These are phyloP conservation scores for Saxidomus purpurata DNA, from an alignment of 1,140 invertebrate genomes.

Conservation along the genomic window DNA sequence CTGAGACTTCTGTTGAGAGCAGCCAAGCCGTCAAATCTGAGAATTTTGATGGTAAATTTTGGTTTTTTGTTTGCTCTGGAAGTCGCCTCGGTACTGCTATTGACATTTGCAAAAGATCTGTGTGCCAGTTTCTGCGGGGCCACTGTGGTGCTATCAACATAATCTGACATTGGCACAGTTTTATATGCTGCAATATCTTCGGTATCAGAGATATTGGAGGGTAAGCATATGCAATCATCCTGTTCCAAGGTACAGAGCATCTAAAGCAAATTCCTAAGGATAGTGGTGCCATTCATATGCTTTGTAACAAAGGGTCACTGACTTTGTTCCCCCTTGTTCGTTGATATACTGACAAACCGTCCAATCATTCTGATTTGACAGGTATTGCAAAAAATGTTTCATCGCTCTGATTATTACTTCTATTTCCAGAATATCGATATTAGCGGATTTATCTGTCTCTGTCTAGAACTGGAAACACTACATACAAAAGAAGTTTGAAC, in stretches of 20 bases:
- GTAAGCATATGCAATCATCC: conserved; percentile 52
- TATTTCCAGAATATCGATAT: not conserved
- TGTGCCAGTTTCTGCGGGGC: conserved; percentile 33
- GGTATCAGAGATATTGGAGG: conserved; percentile 39
- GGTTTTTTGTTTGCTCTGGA: not conserved
- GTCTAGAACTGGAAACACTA: conserved; percentile 1
- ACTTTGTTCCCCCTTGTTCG: conserved; percentile 55
- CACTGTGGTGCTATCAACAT: conserved; percentile 47
- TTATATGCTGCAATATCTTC: conserved; percentile 10
- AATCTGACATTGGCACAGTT: conserved; percentile 40
- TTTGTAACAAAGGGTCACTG: conserved; percentile 28
- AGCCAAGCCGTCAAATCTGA: conserved; percentile 30
- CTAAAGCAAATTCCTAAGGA: conserved; percentile 51
- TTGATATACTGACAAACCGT: conserved; percentile 34
- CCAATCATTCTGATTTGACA: not conserved
- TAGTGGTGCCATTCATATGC: conserved; percentile 28
- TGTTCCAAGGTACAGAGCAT: conserved; percentile 65
- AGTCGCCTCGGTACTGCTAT: conserved; percentile 24
- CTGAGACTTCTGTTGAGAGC: conserved; percentile 38
- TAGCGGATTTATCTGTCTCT: not conserved
- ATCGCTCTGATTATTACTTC: not conserved
- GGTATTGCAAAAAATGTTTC: conserved; percentile 2
- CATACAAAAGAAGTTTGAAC: too few species aligned
- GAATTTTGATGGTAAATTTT: conserved; percentile 20
- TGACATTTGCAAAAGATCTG: not conserved